These are phyloP conservation scores for Lamproptera curius DNA, from an alignment of 2,888 invertebrate species.

Conservation along the genomic window DNA sequence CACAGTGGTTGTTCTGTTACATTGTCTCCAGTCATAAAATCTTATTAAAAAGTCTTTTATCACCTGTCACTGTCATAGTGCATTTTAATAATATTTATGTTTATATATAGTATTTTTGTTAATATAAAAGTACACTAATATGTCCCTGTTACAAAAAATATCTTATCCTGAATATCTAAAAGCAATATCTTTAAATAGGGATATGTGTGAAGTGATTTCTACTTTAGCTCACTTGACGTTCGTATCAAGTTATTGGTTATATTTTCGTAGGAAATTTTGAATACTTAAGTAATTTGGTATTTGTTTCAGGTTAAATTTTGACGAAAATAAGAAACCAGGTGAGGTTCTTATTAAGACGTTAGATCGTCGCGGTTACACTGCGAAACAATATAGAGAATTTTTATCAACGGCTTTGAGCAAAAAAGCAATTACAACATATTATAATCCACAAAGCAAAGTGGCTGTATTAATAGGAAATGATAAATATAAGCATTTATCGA, in stretches of 20 bases:
- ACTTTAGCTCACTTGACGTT: conserved; percentile 55
- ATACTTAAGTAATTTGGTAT: background rate
- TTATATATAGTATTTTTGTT: too few species aligned
- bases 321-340: conserved; percentile 48
- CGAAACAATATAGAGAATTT: conserved; percentile 41
- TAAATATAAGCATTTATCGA: conserved; percentile 55
- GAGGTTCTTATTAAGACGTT: conserved; percentile 53
- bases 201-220: conserved; percentile 58
- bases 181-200: conserved; percentile 41
- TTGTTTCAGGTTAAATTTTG: conserved; percentile 45
- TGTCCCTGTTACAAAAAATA: conserved; percentile 58
- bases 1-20: too few species aligned
- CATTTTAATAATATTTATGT: too few species aligned
- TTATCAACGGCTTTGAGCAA: conserved; percentile 35
- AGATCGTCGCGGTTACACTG: conserved; percentile 49
- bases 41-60: too few species aligned
- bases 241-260: conserved; percentile 7
- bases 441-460: conserved; percentile 56
- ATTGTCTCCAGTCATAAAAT: too few species aligned
- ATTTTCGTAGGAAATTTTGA: background rate
- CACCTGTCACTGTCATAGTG: too few species aligned
- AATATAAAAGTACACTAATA: too few species aligned
- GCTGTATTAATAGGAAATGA: conserved; percentile 68
- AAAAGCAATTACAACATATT: conserved; percentile 48
- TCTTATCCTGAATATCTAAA: conserved; percentile 54